Evolutionary conservation across 1,140 invertebrate species (phyloP).

Genomic region (Pachypeltis micranthus): DNA sequence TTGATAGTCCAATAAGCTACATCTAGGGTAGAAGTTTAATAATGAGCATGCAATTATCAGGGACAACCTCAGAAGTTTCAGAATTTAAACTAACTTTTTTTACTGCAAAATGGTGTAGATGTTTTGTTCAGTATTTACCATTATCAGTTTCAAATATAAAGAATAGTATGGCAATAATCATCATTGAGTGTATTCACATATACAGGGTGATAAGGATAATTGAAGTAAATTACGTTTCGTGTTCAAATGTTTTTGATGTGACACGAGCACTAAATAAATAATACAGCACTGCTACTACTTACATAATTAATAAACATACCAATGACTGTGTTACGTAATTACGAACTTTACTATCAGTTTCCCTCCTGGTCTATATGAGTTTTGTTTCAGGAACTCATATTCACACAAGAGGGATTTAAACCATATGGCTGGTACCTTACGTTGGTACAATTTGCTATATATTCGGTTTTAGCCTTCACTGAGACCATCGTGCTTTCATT

Average conservation of each 20-base stretch:
- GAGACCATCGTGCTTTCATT: slow-evolving; percentile 57
- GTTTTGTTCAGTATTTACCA: too few relatives aligned
- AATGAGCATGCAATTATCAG: too few relatives aligned
- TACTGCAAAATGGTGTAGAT: too few relatives aligned
- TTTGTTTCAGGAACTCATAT: slow-evolving; percentile 67
- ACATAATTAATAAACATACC: background rate
- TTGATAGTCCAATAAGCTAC: too few relatives aligned
- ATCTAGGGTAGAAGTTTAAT: too few relatives aligned
- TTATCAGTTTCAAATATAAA: too few relatives aligned
- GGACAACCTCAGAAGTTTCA: too few relatives aligned
- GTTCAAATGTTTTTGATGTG: background rate
- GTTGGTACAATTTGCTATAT: slow-evolving; percentile 79
- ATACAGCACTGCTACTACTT: background rate
- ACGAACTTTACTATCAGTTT: slow-evolving; percentile 8
- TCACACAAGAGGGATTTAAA: slow-evolving; percentile 74
- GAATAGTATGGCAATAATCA: too few relatives aligned
- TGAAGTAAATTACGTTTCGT: background rate
- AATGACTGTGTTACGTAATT: background rate
- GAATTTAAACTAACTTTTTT: too few relatives aligned
- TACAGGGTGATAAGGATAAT: too few relatives aligned
- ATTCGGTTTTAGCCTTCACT: slow-evolving; percentile 64
- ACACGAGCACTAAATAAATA: background rate
- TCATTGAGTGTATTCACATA: too few relatives aligned
- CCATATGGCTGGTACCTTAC: slow-evolving; percentile 88
- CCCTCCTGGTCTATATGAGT: slow-evolving; percentile 22